Evolutionary conservation across 2,888 invertebrate species (phyloP), one percentile per base, ranked within the genome.

Genomic region (Eremobia ochroleuca): DNA sequence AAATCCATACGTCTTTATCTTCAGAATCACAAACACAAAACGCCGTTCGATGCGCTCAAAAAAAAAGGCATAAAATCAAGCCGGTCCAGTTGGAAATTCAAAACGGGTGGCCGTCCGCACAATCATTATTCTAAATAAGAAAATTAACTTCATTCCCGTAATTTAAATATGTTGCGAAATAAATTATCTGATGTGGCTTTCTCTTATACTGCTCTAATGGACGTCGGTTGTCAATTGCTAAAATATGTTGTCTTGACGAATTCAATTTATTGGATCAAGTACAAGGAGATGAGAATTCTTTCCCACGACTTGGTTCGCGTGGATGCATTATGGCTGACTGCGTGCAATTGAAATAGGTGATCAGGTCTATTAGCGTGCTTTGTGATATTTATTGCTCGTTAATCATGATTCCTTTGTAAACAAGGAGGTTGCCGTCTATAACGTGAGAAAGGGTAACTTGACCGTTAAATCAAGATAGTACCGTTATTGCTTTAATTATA

Each of bases 1-100:
- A 94, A 96, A 97, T 96, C 90, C 94, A 96, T 96, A 96, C 96
- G 93, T 95, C 96, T 96, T 96, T 96, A 96, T 96, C 96, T 96
- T 95, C 89, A 92, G 94, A 94, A 96, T 96, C 96, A 94, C 94
- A 96, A 95, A 95, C 94, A 93, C 94, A 91, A 90, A 93, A 93
- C 87, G 93, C 92, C 93, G 94, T 94, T 93, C 94, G 93, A 93
- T 91, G 90, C 91, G 93, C 92, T 92, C 92, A 90, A 89, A 88
- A 93, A 93, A 37, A 93, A 95, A 92, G 90, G 92, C 28, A 85
- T 65, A 93, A 94, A 92, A 90, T 87, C 86, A 81, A 90, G 88
- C 88, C 92, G 85, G 96, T 95, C 96, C 96, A 94, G 95, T 94
- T 91, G 90, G 90, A 92, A 92, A 93, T 93, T 93, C 94, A 93